Evolutionary conservation across 2,113 vertebrate genomes (phyloP).

Genomic region (Probosciger aterrimus): DNA sequence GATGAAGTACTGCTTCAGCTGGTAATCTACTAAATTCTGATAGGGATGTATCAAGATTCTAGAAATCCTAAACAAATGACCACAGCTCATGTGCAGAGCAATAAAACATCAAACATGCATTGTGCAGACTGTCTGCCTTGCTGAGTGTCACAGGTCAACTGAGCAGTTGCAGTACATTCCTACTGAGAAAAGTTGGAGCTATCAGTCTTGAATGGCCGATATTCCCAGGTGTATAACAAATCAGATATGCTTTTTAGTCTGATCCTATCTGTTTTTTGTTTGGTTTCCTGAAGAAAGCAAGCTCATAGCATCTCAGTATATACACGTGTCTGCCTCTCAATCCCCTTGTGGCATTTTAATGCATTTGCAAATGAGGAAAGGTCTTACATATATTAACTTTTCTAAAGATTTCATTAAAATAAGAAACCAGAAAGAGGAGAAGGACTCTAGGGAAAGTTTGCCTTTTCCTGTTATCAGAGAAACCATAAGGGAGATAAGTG

Average conservation of each 20-base stretch:
- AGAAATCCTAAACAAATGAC: neutral
- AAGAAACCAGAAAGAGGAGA: neutral
- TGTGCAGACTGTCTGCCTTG: neutral
- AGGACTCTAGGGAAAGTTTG: neutral
- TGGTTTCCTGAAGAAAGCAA: neutral
- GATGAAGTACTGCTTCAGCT: neutral
- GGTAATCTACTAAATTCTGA: neutral
- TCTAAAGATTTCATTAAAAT: neutral
- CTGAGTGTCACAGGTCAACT: fast-evolving
- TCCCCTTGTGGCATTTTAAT: neutral
- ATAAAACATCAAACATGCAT: fast-evolving
- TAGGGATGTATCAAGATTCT: neutral
- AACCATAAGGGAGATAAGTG: neutral
- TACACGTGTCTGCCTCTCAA: neutral
- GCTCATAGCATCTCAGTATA: neutral
- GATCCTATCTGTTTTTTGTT: neutral
- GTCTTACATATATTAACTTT: neutral
- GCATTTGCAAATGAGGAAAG: neutral
- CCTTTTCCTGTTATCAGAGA: neutral
- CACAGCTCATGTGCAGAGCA: neutral
- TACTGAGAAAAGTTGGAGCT: neutral
- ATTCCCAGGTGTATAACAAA: neutral
- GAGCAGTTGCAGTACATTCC: neutral
- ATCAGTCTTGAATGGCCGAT: neutral
- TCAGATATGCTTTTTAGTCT: neutral